phyloP scores from a whole-genome alignment of 2,797 vertebrate genomes.

The Bradypodion ventrale region DNA sequence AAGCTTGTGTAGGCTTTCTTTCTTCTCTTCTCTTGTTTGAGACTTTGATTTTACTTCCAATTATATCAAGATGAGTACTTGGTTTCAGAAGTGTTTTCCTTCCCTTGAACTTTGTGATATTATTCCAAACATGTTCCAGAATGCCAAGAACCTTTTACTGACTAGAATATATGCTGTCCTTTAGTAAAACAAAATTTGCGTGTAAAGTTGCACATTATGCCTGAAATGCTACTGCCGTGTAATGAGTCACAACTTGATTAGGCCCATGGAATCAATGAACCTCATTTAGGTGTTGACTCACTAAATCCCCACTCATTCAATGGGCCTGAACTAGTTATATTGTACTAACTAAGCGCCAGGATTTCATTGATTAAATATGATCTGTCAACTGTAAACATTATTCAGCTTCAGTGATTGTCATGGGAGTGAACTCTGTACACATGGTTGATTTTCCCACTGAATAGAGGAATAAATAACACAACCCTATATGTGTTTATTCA shows the following conservation, averaged over 20 bases:
- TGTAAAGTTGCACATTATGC: too few relatives aligned
- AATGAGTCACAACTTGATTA: not conserved
- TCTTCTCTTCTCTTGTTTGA: not conserved
- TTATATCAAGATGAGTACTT: not conserved
- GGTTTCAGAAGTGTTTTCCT: slow-evolving; percentile 12
- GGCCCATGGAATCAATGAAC: not conserved
- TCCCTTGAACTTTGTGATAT: slow-evolving; percentile 21
- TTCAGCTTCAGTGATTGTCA: not conserved
- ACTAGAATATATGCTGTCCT: slow-evolving; percentile 1
- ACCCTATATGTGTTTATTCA: not conserved
- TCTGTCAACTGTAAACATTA: not conserved
- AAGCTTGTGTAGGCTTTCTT: slow-evolving; percentile 16
- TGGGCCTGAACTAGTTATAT: not conserved
- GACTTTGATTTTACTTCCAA: slow-evolving; percentile 15
- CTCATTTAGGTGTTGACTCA: not conserved
- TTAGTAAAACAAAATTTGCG: too few relatives aligned
- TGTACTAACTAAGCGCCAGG: not conserved
- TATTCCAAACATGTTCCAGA: not conserved
- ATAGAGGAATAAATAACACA: not conserved
- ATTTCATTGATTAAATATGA: not conserved
- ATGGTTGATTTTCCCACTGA: not conserved
- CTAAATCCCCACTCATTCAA: not conserved
- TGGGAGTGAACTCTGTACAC: too few relatives aligned
- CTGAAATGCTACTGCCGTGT: not conserved
- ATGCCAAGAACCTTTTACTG: not conserved